These are phyloP conservation scores for Notamacropus eugenii DNA, from an alignment of 2,797 vertebrate species.

Conservation along the genomic window DNA sequence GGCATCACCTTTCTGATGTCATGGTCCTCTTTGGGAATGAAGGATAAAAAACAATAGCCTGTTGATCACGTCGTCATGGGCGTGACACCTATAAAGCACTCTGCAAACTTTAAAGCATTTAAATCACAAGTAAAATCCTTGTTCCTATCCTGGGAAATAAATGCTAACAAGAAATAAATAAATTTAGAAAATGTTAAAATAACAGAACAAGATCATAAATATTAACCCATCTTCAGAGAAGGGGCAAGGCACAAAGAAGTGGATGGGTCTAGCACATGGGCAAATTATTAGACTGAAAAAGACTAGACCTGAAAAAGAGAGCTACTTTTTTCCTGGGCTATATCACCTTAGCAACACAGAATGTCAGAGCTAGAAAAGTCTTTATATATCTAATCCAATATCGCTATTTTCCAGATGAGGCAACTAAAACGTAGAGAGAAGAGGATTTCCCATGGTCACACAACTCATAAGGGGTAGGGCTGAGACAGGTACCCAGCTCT, in stretches of 20 bases:
- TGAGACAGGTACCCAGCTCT: neutral
- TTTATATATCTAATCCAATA: neutral
- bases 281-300: neutral
- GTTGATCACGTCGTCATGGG: too few species aligned
- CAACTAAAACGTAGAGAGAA: neutral
- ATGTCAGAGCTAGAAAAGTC: neutral
- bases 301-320: neutral
- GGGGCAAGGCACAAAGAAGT: neutral
- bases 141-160: neutral
- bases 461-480: neutral
- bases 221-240: neutral
- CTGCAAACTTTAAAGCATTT: neutral
- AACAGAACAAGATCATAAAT: neutral
- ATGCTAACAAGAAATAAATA: neutral
- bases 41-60: too few species aligned
- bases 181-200: neutral
- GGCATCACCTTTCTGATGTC: too few species aligned
- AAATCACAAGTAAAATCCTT: neutral
- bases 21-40: too few species aligned
- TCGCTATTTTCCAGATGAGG: neutral
- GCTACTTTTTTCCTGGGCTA: neutral
- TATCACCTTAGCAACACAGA: neutral
- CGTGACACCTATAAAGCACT: neutral
- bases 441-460: neutral
- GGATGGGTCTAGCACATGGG: neutral